A percentile compares a stretch with the other conserved stretches of the same genome.
phyloP scores from a whole-genome alignment of 2,113 vertebrate genomes.

The Sceloporus undulatus region DNA sequence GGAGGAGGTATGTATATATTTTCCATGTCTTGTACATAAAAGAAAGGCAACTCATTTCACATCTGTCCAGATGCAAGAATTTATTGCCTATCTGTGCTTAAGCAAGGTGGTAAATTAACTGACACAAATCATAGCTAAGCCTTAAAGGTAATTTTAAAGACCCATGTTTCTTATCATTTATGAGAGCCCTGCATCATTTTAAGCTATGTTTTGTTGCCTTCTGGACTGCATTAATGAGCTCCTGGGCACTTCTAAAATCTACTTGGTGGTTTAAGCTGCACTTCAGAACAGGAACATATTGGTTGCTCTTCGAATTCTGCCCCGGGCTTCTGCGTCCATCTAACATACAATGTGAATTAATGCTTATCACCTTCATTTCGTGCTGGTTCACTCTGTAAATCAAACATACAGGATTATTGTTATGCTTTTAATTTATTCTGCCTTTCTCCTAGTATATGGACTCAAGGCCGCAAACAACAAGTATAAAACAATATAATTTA shows the following conservation, averaged over 20 bases:
- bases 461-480: too few relatives aligned
- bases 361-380: background rate
- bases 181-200: background rate
- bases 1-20: background rate
- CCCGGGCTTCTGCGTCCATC: fast-evolving
- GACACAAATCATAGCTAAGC: background rate
- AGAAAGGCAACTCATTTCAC: background rate
- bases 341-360: background rate
- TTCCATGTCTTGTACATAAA: background rate
- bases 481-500: too few relatives aligned
- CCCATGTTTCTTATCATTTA: background rate
- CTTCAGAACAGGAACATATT: constrained; percentile 56
- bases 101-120: background rate
- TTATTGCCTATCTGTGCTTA: background rate
- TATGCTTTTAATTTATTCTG: too few relatives aligned
- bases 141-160: constrained; percentile 3
- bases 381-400: background rate
- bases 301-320: fast-evolving
- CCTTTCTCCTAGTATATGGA: too few relatives aligned
- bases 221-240: background rate
- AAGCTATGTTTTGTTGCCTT: background rate
- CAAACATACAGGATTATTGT: background rate
- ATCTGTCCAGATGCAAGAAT: background rate
- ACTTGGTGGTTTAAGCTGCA: constrained; percentile 31
- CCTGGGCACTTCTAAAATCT: background rate